These are phyloP conservation scores for Pogonocherus hispidulus DNA, from an alignment of 2,888 invertebrate genomes.

Conservation along the genomic window DNA sequence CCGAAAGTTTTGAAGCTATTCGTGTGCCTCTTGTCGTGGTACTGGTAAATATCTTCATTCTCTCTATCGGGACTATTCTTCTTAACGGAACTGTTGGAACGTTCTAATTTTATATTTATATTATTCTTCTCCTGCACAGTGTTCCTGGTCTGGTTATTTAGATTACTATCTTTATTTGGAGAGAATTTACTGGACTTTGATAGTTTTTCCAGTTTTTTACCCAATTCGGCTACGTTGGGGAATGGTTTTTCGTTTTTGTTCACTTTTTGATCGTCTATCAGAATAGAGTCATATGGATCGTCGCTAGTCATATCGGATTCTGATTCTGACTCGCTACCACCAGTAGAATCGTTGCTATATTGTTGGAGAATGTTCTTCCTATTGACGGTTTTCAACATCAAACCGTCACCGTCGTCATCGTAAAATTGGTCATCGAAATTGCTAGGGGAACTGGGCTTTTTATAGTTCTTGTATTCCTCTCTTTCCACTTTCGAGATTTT, in stretches of 20 bases:
- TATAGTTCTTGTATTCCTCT: conserved; percentile 50
- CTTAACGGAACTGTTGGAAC: conserved; percentile 48
- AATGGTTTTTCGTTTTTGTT: conserved; percentile 62
- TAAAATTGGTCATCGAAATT: conserved; percentile 75
- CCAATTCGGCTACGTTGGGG: conserved; percentile 69
- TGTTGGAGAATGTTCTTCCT: conserved; percentile 81
- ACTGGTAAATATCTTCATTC: conserved; percentile 60
- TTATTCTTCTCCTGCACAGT: conserved; percentile 57
- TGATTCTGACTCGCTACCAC: conserved; percentile 75
- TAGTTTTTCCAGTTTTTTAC: conserved; percentile 67
- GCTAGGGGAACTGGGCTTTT: conserved; percentile 40
- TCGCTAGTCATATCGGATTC: conserved; percentile 78
- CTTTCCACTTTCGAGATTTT: conserved; percentile 47
- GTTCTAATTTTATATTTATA: conserved; percentile 52
- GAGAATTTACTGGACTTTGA: conserved; percentile 67
- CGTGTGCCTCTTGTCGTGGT: conserved; percentile 56
- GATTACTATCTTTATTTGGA: conserved; percentile 60
- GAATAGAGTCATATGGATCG: conserved; percentile 86
- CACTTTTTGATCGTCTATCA: conserved; percentile 76
- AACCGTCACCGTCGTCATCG: conserved; percentile 77
- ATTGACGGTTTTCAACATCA: conserved; percentile 80
- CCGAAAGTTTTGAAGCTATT: conserved; percentile 65
- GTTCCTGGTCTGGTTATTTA: conserved; percentile 51
- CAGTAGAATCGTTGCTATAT: conserved; percentile 74
- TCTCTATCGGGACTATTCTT: conserved; percentile 18